phyloP scores from a whole-genome alignment of 1,140 invertebrate species.

The Drosophila orosa region DNA sequence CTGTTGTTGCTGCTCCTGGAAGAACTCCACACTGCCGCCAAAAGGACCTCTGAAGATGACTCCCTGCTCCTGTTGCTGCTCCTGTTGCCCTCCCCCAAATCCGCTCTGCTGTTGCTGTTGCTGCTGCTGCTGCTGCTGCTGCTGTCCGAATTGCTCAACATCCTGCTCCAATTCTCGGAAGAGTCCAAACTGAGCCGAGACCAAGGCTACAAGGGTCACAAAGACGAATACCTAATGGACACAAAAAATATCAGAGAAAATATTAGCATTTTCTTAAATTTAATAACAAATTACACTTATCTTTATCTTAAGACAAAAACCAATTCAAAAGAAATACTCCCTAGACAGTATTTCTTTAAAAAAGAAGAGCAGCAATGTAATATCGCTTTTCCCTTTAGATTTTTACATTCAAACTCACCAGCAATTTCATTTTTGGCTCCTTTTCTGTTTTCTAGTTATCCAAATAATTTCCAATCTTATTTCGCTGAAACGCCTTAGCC shows the following conservation, averaged over 20 bases:
- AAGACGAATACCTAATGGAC: slow-evolving; percentile 12
- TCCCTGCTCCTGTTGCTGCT: slow-evolving; percentile 43
- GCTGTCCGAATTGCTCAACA: slow-evolving; percentile 12
- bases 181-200: slow-evolving; percentile 22
- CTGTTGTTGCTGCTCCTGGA: slow-evolving; percentile 37
- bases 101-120: slow-evolving; percentile 31
- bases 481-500: not conserved
- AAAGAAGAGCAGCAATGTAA: too few relatives aligned
- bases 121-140: slow-evolving; percentile 9
- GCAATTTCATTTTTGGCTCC: slow-evolving; percentile 3
- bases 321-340: too few relatives aligned
- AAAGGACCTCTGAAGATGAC: slow-evolving; percentile 33
- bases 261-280: not conserved
- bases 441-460: not conserved
- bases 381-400: not conserved
- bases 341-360: too few relatives aligned
- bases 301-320: too few relatives aligned
- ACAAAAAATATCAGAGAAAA: not conserved
- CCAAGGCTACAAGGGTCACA: slow-evolving; percentile 11
- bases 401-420: slow-evolving; percentile 1
- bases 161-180: slow-evolving; percentile 20
- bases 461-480: not conserved
- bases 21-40: slow-evolving; percentile 26
- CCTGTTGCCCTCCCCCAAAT: slow-evolving; percentile 28
- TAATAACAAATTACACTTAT: too few relatives aligned